phyloP scores from a whole-genome alignment of 2,113 vertebrate genomes.

The Pleuronectes platessa region DNA sequence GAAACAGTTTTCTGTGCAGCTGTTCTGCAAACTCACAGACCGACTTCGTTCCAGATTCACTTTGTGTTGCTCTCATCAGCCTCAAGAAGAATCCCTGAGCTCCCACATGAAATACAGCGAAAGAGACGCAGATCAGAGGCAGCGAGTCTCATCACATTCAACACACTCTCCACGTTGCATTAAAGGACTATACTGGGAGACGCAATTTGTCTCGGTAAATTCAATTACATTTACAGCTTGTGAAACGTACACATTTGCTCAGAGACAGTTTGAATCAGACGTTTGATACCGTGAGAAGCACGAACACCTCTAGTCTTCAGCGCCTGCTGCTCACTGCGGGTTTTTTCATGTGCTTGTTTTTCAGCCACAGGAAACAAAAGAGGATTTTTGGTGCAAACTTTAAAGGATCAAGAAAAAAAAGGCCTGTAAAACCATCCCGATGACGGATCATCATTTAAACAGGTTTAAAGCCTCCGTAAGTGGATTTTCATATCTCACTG shows the following conservation, averaged over 20 bases:
- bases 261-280: no score
- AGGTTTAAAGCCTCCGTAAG: conserved; percentile 1
- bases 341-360: not conserved
- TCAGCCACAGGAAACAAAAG: not conserved
- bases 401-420: not conserved
- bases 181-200: not conserved
- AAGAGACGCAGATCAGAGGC: conserved; percentile 3
- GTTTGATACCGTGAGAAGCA: not conserved
- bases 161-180: not conserved
- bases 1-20: conserved; percentile 15
- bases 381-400: not conserved
- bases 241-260: not conserved
- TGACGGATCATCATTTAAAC: conserved; percentile 20
- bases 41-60: conserved; percentile 26
- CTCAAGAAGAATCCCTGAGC: conserved; percentile 4
- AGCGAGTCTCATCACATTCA: conserved; percentile 21
- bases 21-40: not conserved
- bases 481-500: conserved; percentile 13
- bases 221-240: not conserved
- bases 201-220: not conserved
- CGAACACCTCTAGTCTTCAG: not conserved
- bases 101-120: conserved; percentile 1
- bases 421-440: not conserved
- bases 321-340: not conserved
- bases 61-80: conserved; percentile 41